A percentile compares a stretch with the other conserved stretches of the same genome.
Conservation (phyloP, 2,113 vertebrate genomes). For the Cervus canadensis region DNA sequence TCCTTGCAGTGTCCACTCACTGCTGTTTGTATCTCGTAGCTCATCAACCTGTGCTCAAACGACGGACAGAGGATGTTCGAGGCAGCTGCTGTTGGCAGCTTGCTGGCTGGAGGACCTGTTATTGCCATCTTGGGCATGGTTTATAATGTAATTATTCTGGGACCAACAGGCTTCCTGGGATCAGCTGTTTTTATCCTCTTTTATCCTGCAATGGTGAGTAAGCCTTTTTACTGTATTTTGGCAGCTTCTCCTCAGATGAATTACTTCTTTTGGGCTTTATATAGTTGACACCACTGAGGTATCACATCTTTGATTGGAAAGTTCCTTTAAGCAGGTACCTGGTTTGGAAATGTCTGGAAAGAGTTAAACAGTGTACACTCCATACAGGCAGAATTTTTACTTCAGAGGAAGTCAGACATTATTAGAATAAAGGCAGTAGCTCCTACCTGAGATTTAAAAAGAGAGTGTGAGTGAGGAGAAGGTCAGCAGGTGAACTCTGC, state of each 20-base stretch:
- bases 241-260: not conserved
- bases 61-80: conserved; percentile 95
- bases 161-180: conserved; percentile 92
- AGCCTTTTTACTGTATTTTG: not conserved
- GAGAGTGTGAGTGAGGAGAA: not conserved
- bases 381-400: not conserved
- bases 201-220: conserved; percentile 93
- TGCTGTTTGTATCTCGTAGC: conserved; percentile 77
- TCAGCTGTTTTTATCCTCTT: conserved; percentile 95
- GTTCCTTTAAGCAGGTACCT: not conserved
- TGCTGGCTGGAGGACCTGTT: conserved; percentile 92
- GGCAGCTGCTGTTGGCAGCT: conserved; percentile 91
- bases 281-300: not conserved
- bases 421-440: not conserved
- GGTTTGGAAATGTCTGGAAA: not conserved
- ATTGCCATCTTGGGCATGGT: conserved; percentile 91
- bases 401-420: not conserved
- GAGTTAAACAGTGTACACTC: not conserved
- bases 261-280: not conserved
- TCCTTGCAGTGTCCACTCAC: not conserved
- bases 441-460: not conserved
- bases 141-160: conserved; percentile 91
- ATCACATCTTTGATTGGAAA: not conserved
- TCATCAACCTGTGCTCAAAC: conserved; percentile 92
- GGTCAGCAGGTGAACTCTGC: not conserved